Evolutionary conservation across 1,140 invertebrate genomes (phyloP).

Genomic region (Cotesia vestalis): DNA sequence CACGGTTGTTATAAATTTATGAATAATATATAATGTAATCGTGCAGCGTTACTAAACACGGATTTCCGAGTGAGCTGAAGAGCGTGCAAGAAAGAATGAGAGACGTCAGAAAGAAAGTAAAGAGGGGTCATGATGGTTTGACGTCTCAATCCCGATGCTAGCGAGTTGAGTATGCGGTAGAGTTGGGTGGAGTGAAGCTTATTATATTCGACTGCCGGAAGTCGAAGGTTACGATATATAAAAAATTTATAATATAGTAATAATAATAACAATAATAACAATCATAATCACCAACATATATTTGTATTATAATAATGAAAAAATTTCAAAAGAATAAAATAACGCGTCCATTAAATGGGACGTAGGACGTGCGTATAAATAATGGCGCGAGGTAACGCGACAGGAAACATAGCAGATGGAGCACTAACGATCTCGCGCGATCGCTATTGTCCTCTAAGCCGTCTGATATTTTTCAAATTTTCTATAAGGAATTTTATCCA

Average conservation of each 20-base stretch:
- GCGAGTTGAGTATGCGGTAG: neutral
- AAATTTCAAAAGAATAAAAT: neutral
- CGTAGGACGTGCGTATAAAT: constrained; percentile 28
- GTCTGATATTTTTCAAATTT: constrained; percentile 4
- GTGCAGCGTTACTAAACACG: no score
- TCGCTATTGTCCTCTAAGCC: constrained; percentile 9
- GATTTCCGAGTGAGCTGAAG: neutral
- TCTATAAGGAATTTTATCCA: neutral
- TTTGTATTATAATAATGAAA: neutral
- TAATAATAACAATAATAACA: no score
- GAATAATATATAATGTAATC: neutral
- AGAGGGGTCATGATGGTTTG: constrained; percentile 10
- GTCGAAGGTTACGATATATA: constrained; percentile 21
- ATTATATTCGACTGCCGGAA: constrained; percentile 25
- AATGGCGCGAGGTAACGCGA: constrained; percentile 14
- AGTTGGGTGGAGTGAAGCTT: constrained; percentile 19
- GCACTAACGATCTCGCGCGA: constrained; percentile 11
- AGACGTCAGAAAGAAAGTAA: constrained; percentile 13
- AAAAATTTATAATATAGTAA: neutral
- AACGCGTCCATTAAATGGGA: constrained; percentile 21
- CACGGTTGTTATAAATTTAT: neutral
- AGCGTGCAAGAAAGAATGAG: constrained; percentile 7
- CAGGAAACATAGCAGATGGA: constrained; percentile 27
- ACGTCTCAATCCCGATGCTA: constrained; percentile 23
- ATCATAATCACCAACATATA: neutral